phyloP scores from a whole-genome alignment of 2,888 invertebrate species.

The Atethmia centrago region DNA sequence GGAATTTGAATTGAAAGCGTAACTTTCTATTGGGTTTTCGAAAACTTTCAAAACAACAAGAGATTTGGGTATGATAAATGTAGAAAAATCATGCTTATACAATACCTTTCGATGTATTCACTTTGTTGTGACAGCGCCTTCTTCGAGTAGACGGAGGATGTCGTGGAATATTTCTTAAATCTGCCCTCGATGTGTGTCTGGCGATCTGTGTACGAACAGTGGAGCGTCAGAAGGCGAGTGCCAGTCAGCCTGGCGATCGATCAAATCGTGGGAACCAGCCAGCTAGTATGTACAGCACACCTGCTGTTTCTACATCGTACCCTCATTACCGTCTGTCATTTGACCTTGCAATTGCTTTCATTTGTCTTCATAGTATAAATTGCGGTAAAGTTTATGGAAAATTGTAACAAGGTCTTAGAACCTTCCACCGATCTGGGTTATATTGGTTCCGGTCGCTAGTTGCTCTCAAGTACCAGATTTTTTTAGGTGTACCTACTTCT shows the following conservation, averaged over 20 bases:
- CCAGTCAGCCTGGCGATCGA: slow-evolving; percentile 73
- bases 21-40: slow-evolving; percentile 18
- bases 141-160: slow-evolving; percentile 88
- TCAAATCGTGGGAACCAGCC: slow-evolving; percentile 76
- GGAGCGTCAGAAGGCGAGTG: slow-evolving; percentile 69
- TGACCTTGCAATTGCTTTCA: slow-evolving; percentile 59
- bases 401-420: slow-evolving; percentile 60
- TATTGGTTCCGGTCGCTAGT: slow-evolving; percentile 56
- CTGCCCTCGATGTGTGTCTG: slow-evolving; percentile 88
- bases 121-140: slow-evolving; percentile 87
- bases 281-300: slow-evolving; percentile 65
- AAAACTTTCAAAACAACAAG: slow-evolving; percentile 17
- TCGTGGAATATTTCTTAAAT: slow-evolving; percentile 89
- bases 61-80: background rate
- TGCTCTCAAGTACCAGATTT: slow-evolving; percentile 24
- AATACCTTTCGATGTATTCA: slow-evolving; percentile 88
- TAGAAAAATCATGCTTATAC: slow-evolving; percentile 1
- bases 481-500: slow-evolving; percentile 20
- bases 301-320: slow-evolving; percentile 63
- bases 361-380: slow-evolving; percentile 50
- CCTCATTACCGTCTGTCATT: slow-evolving; percentile 40
- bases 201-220: slow-evolving; percentile 81
- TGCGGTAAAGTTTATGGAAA: slow-evolving; percentile 52
- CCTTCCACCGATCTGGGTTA: slow-evolving; percentile 59
- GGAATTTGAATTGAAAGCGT: slow-evolving; percentile 23